Evolutionary conservation across 1,140 invertebrate species (phyloP).

Genomic region (Solen grandis): DNA sequence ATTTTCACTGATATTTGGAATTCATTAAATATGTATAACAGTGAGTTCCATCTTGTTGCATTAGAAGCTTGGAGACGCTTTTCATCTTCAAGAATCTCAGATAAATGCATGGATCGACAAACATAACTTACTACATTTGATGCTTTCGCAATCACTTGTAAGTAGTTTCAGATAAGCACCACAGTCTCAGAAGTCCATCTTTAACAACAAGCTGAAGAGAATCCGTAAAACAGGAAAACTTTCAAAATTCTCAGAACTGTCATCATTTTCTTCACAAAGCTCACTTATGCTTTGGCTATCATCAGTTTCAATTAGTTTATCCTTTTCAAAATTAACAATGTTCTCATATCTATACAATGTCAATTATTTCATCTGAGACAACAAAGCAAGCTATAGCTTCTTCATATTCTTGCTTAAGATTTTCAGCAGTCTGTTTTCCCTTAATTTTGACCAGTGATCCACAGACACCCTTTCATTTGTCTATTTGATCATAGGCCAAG

Average conservation of each 20-base stretch:
- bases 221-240: conserved; percentile 29
- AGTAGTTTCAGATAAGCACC: not conserved
- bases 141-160: no score
- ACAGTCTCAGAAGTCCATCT: conserved; percentile 30
- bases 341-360: not conserved
- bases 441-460: not conserved
- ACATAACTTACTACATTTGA: no score
- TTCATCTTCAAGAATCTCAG: conserved; percentile 4
- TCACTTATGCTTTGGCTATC: no score
- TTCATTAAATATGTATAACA: not conserved
- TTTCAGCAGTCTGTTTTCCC: not conserved
- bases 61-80: not conserved
- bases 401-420: not conserved
- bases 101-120: not conserved
- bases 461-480: not conserved
- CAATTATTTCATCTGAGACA: not conserved
- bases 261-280: no score
- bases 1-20: not conserved
- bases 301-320: not conserved
- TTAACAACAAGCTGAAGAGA: conserved; percentile 18
- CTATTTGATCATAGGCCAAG: not conserved
- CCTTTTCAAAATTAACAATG: not conserved
- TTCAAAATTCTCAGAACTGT: no score
- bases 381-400: not conserved
- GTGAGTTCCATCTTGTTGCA: not conserved